These are phyloP conservation scores for Acromyrmex echinatior DNA, from an alignment of 1,140 invertebrate species.

Conservation along the genomic window DNA sequence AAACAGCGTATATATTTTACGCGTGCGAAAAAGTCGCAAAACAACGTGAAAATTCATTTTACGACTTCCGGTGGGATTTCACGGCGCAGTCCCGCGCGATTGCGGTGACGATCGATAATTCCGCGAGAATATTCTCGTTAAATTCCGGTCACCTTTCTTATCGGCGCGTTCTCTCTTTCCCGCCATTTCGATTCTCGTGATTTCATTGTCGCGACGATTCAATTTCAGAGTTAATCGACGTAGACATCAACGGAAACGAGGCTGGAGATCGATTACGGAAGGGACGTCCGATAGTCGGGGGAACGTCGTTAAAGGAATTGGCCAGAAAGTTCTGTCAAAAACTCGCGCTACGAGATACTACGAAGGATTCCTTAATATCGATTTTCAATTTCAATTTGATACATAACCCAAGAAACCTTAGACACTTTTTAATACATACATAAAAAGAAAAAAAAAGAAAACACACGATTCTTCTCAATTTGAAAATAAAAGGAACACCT, in stretches of 20 bases:
- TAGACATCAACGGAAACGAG: constrained; percentile 42
- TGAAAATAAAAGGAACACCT: not conserved
- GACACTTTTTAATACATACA: not conserved
- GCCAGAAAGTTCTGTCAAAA: constrained; percentile 37
- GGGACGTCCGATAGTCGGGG: not conserved
- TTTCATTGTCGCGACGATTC: constrained; percentile 54
- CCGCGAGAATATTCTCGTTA: constrained; percentile 37
- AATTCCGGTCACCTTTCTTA: constrained; percentile 11
- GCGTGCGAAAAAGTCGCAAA: not conserved
- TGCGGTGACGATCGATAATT: not conserved
- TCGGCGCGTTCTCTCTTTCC: not conserved
- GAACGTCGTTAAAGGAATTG: constrained; percentile 45
- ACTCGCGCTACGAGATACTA: not conserved
- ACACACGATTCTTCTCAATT: not conserved
- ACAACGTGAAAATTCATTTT: constrained; percentile 7
- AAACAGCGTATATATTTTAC: not conserved
- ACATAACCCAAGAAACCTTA: not conserved
- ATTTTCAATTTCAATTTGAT: not conserved
- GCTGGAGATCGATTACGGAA: constrained; percentile 26
- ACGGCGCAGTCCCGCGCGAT: not conserved
- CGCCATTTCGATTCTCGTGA: constrained; percentile 24
- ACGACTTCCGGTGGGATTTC: constrained; percentile 7
- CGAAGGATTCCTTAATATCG: not conserved
- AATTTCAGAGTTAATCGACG: constrained; percentile 67
- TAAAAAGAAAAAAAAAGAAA: not conserved